Evolutionary conservation across 2,113 vertebrate genomes (phyloP).

Genomic region (Hippoglossus stenolepis): DNA sequence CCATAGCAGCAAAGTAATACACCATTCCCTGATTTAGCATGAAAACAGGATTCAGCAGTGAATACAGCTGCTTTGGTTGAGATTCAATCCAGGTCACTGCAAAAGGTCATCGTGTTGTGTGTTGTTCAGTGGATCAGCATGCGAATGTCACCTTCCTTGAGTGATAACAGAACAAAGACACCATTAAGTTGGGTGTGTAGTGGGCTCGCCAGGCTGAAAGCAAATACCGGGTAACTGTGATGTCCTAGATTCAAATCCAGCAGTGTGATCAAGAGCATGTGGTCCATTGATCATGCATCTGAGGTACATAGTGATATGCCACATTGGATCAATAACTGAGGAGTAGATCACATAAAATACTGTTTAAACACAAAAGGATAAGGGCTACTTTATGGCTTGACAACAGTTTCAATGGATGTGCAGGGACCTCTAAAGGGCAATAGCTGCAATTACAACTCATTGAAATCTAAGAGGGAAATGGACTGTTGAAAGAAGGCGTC

Average conservation of each 20-base stretch:
- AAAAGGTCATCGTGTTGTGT: slow-evolving; percentile 5
- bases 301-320: not conserved
- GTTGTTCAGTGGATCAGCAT: not conserved
- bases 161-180: not conserved
- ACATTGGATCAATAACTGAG: not conserved
- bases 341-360: not conserved
- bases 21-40: not conserved
- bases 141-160: not conserved
- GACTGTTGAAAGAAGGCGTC: too few relatives aligned
- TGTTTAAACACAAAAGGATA: not conserved
- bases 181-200: not conserved
- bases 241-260: not conserved
- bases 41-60: slow-evolving; percentile 17
- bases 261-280: not conserved
- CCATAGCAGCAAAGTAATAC: not conserved
- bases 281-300: not conserved
- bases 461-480: not conserved
- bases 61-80: slow-evolving; percentile 2
- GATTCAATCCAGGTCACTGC: not conserved
- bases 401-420: not conserved
- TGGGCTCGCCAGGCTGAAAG: not conserved
- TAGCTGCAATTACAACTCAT: slow-evolving; percentile 2
- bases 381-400: rapidly evolving
- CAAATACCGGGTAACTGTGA: not conserved
- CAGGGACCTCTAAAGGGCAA: slow-evolving; percentile 25